A percentile compares a stretch with the other conserved stretches of the same genome.
Conservation (phyloP, 2,113 vertebrate species). For the Monopterus albus region DNA sequence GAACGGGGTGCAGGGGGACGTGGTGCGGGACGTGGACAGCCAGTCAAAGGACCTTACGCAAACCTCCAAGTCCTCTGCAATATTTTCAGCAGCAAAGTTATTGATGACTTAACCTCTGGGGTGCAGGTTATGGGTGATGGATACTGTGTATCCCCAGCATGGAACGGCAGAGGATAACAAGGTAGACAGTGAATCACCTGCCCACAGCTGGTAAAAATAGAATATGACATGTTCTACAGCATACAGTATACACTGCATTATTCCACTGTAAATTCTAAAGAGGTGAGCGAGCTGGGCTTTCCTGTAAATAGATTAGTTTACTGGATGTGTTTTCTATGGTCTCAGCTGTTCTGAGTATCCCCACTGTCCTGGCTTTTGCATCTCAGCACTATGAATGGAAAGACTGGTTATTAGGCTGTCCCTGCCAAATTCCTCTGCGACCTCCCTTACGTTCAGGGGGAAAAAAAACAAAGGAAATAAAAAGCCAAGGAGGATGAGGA, state of each 20-base stretch:
- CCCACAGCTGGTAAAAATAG: conserved; percentile 81
- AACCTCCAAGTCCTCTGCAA: conserved; percentile 82
- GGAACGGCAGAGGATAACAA: conserved; percentile 84
- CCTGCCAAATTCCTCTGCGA: conserved; percentile 60
- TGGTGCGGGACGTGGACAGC: conserved; percentile 81
- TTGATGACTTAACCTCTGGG: conserved; percentile 87
- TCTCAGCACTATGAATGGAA: conserved; percentile 68
- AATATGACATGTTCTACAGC: conserved; percentile 70
- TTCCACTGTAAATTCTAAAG: conserved; percentile 64
- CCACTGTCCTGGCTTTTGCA: conserved; percentile 67
- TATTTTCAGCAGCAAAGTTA: conserved; percentile 80
- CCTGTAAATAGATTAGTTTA: conserved; percentile 73
- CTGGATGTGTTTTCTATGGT: conserved; percentile 63
- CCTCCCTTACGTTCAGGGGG: conserved; percentile 52
- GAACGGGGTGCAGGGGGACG: conserved; percentile 72
- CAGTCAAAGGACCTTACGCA: conserved; percentile 81
- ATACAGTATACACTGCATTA: conserved; percentile 64
- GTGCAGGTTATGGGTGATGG: conserved; percentile 83
- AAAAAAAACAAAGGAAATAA: conserved; percentile 35
- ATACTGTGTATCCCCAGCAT: conserved; percentile 76
- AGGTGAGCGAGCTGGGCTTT: conserved; percentile 62
- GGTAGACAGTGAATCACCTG: conserved; percentile 83
- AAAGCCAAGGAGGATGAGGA: conserved; percentile 40
- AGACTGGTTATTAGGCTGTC: conserved; percentile 72
- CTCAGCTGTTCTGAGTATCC: conserved; percentile 67